Evolutionary conservation across 2,797 vertebrate species (phyloP), one percentile per base, ranked within the genome.

Genomic region (Anguilla marmorata): DNA sequence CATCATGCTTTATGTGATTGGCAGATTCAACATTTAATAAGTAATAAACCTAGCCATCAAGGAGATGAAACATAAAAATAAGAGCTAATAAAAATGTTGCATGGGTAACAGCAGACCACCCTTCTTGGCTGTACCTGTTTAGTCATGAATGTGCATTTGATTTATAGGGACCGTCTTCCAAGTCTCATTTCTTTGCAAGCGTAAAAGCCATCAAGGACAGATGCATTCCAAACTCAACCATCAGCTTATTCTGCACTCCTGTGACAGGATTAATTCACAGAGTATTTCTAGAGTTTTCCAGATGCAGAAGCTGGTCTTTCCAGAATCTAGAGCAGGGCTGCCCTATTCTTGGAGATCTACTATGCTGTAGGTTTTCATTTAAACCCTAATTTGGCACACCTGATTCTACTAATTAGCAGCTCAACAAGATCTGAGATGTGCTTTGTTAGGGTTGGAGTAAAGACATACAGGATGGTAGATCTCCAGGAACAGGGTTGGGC

Each of bases 101-200:
- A 24, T 56, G n/a, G 24, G 52, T 88, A 76, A 69, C 82, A 74
- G 27, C 2, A 74, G 74, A 58, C 56, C 33, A 58, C 74, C 48
- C 86, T 30, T 33, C 41, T 30, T 2, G 58, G 72, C 3, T 41
- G n/a, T 83, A 87, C 54, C 63, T 8, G 9, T 11, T 85, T 85
- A 60, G 56, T 91, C 89, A n/a, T 88, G 84, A 89, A 89, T 80
- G 88, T 90, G 88, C 60, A 85, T 80, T 37, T 90, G 90, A 92
- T 92, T 92, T 89, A 92, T 90, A 88, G 21, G 66, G 84, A 33
- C 30, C 66, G 76, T 48, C 91, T 85, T 84, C 86, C 87, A 90
- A 85, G 89, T 85, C 66, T 30, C 89, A 89, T 85, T 87, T 89
- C 92, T 91, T 91, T 90, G 58, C 87, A 90, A 16, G 86, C 76